Evolutionary conservation across 1,140 invertebrate genomes (phyloP).

Genomic region (Drosophila navojoa): DNA sequence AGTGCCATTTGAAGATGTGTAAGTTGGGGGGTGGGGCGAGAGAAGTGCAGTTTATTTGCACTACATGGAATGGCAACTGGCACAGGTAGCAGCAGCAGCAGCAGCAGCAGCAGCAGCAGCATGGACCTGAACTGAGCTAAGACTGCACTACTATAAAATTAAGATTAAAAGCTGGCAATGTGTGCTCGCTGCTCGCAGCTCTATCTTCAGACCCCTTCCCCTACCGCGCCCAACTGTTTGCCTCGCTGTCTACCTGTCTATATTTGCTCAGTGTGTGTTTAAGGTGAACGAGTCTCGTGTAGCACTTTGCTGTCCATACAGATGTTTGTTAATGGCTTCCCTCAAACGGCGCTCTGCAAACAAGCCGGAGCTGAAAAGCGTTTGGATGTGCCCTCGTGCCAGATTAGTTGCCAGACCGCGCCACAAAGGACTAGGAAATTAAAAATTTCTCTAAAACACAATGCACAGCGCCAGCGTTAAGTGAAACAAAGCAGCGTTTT

Average conservation of each 20-base stretch:
- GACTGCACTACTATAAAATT: slow-evolving; percentile 70
- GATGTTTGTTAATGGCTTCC: slow-evolving; percentile 60
- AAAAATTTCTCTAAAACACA: slow-evolving; percentile 64
- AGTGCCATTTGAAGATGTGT: slow-evolving; percentile 14
- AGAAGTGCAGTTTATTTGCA: slow-evolving; percentile 31
- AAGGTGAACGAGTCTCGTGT: slow-evolving; percentile 51
- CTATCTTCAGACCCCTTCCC: neutral
- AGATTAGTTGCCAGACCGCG: slow-evolving; percentile 53
- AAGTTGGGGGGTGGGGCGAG: slow-evolving; percentile 8
- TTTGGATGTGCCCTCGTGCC: slow-evolving; percentile 25
- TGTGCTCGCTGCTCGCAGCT: slow-evolving; percentile 19
- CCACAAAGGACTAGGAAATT: slow-evolving; percentile 61
- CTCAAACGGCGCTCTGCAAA: slow-evolving; percentile 39
- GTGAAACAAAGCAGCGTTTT: slow-evolving; percentile 73
- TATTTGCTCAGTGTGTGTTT: slow-evolving; percentile 49
- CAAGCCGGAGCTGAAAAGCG: slow-evolving; percentile 14
- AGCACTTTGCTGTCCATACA: slow-evolving; percentile 47
- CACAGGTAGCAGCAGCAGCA: neutral
- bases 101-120: neutral
- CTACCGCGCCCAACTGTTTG: neutral
- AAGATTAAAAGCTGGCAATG: slow-evolving; percentile 73
- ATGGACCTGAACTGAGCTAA: neutral
- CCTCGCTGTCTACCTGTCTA: neutral
- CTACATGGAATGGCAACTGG: neutral
- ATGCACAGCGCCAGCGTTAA: slow-evolving; percentile 45